Percentiles rank a stretch among this genome's conserved stretches.
phyloP scores from a whole-genome alignment of 2,797 vertebrate genomes.

The Danio choprae region DNA sequence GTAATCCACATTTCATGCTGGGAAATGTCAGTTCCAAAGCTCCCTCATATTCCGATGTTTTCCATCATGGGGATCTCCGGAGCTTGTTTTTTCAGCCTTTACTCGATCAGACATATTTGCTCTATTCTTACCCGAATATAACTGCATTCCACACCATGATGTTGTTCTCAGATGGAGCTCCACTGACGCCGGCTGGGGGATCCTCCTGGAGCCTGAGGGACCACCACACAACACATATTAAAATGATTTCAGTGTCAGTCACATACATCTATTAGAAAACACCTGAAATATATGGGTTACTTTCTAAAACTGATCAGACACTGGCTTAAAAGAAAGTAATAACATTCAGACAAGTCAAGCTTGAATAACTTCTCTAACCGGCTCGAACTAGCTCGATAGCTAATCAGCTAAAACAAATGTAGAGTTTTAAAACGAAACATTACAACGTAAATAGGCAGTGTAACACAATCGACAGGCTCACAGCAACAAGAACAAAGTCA shows the following conservation, averaged over 20 bases:
- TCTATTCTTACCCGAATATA: slow-evolving; percentile 91
- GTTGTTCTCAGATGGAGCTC: slow-evolving; percentile 98
- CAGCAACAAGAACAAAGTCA: no score
- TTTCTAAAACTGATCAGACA: neutral
- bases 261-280: neutral
- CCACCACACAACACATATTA: neutral
- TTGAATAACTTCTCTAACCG: slow-evolving; percentile 32
- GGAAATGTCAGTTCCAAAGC: neutral
- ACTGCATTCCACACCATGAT: slow-evolving; percentile 99
- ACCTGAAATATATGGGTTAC: neutral
- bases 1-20: neutral
- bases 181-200: slow-evolving; percentile 94
- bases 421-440: neutral
- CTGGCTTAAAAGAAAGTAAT: neutral
- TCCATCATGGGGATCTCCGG: neutral
- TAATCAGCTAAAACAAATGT: neutral
- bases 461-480: neutral
- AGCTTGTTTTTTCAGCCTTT: neutral
- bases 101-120: neutral
- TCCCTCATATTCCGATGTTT: neutral
- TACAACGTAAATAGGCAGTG: neutral
- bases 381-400: slow-evolving; percentile 18
- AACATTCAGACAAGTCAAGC: neutral
- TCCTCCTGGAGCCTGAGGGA: slow-evolving; percentile 91
- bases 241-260: neutral